phyloP scores from a whole-genome alignment of 1,140 invertebrate species.

The Scaptomyza hsui region DNA sequence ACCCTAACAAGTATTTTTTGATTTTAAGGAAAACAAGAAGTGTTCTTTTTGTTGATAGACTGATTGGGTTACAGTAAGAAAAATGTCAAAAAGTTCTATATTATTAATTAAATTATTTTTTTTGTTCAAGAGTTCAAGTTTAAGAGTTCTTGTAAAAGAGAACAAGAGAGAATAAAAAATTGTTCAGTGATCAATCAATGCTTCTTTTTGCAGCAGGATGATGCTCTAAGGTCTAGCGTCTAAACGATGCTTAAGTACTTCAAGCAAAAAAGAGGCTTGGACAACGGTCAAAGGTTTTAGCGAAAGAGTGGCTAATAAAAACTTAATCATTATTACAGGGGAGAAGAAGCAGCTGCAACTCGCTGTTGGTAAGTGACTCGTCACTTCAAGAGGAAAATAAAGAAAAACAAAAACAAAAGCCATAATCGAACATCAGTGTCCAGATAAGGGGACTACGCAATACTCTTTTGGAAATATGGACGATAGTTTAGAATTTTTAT shows the following conservation, averaged over 20 bases:
- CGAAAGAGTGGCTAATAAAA: neutral
- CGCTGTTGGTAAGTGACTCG: conserved; percentile 18
- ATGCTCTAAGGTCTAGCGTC: too few species aligned
- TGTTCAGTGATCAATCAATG: neutral
- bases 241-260: neutral
- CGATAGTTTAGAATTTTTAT: too few species aligned
- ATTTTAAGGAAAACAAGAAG: too few species aligned
- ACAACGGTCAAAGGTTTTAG: neutral
- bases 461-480: too few species aligned
- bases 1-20: neutral
- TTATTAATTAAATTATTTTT: too few species aligned
- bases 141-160: too few species aligned
- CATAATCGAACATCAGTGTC: neutral
- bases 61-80: too few species aligned
- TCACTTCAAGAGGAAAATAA: neutral
- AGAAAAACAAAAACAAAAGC: neutral
- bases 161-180: conserved; percentile 2
- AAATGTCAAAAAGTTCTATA: too few species aligned
- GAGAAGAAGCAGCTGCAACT: neutral
- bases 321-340: neutral
- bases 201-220: conserved; percentile 9
- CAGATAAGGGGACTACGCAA: neutral
- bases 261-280: conserved; percentile 8
- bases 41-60: too few species aligned
- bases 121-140: too few species aligned